A percentile compares a stretch with the other conserved stretches of the same genome.
phyloP scores from a whole-genome alignment of 1,140 invertebrate species.

The Cyclargus thomasi region DNA sequence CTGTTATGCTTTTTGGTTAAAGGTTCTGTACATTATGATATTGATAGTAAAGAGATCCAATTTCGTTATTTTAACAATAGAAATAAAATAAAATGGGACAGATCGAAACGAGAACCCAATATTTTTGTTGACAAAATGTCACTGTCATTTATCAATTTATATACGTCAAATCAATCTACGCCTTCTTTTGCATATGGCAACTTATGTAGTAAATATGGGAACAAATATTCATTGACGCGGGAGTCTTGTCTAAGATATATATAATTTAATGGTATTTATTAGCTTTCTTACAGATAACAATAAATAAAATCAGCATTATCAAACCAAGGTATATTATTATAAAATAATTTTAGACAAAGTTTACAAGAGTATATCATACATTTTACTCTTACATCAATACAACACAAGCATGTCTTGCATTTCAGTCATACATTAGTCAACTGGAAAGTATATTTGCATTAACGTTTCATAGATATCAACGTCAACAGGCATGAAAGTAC shows the following conservation, averaged over 20 bases:
- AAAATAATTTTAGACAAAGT: background rate
- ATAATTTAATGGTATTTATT: too few species aligned
- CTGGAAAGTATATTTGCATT: conserved; percentile 84
- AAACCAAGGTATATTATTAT: background rate
- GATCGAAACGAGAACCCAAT: background rate
- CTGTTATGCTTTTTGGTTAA: background rate
- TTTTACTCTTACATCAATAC: conserved; percentile 33
- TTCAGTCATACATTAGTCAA: conserved; percentile 38
- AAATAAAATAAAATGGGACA: background rate
- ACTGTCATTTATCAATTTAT: conserved; percentile 6
- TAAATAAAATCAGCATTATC: too few species aligned
- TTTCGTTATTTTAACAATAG: background rate
- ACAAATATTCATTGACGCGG: too few species aligned
- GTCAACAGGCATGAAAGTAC: conserved; percentile 84
- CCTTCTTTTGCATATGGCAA: background rate
- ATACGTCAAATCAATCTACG: background rate
- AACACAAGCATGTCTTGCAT: background rate
- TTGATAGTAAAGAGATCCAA: background rate
- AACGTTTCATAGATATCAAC: conserved; percentile 83
- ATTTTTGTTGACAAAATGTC: conserved; percentile 3
- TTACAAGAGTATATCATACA: background rate
- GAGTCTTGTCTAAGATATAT: too few species aligned
- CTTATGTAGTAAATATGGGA: too few species aligned
- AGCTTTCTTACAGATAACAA: too few species aligned
- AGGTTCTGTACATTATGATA: background rate